Evolutionary conservation across 2,888 invertebrate genomes (phyloP).

Genomic region (Rambutsinella grinnellia): DNA sequence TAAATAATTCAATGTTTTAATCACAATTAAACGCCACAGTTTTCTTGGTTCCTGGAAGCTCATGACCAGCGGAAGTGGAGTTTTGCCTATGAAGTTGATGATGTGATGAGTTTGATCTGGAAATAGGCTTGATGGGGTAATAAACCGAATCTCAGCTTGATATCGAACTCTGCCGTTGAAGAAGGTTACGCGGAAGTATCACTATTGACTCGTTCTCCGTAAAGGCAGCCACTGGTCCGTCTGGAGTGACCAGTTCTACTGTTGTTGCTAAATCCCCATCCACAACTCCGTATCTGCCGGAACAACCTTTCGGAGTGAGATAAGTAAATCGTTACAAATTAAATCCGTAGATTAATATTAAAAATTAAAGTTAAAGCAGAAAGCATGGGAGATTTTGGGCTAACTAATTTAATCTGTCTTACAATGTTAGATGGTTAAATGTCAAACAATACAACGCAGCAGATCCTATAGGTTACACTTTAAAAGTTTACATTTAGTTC

Average conservation of each 20-base stretch:
- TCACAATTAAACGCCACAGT: conserved; percentile 49
- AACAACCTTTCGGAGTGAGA: conserved; percentile 25
- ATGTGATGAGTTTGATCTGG: conserved; percentile 38
- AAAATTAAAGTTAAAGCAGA: conserved; percentile 6
- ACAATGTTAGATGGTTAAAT: conserved; percentile 3
- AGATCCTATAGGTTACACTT: not conserved
- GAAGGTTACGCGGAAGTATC: conserved; percentile 42
- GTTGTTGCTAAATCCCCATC: conserved; percentile 55
- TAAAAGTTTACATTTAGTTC: not conserved
- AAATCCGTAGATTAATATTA: too few relatives aligned
- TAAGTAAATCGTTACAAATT: not conserved
- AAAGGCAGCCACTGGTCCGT: conserved; percentile 50
- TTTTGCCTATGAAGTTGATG: conserved; percentile 18
- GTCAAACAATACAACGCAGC: not conserved
- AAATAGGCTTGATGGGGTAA: conserved; percentile 38
- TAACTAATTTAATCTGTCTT: not conserved
- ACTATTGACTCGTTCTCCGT: conserved; percentile 44
- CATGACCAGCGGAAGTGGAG: conserved; percentile 38
- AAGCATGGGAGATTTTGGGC: conserved; percentile 1
- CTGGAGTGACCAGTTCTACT: conserved; percentile 53
- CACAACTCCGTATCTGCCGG: conserved; percentile 52
- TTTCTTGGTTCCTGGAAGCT: conserved; percentile 54
- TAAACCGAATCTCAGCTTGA: conserved; percentile 52
- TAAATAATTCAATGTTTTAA: conserved; percentile 22
- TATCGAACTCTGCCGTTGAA: conserved; percentile 37